Percentiles rank a stretch among this genome's conserved stretches.
Evolutionary conservation across 23 tunicate species (phyloP).

Genomic region (Diplosoma virens): DNA sequence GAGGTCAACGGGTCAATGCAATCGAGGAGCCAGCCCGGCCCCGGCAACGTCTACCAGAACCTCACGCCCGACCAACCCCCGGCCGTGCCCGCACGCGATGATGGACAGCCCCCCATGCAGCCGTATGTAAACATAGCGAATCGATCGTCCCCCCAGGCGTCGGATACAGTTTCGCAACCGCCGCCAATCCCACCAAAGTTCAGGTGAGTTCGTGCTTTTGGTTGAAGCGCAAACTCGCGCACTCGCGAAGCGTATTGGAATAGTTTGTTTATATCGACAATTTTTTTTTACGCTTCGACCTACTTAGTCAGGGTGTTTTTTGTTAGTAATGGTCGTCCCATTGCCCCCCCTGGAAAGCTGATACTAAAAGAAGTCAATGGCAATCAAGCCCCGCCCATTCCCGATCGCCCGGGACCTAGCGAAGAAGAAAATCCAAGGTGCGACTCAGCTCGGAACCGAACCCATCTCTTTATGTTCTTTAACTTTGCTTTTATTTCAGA

Average conservation of each 20-base stretch:
- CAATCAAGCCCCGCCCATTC: slow-evolving; percentile 11
- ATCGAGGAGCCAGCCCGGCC: not conserved
- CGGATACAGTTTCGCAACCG: not conserved
- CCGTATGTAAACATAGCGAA: slow-evolving; percentile 24
- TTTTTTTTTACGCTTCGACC: too few relatives aligned
- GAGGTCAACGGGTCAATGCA: not conserved
- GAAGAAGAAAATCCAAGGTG: slow-evolving; percentile 5
- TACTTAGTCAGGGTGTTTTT: too few relatives aligned
- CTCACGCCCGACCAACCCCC: slow-evolving; percentile 27
- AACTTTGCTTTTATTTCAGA: slow-evolving; percentile 18
- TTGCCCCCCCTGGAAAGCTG: too few relatives aligned
- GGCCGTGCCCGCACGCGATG: slow-evolving; percentile 47
- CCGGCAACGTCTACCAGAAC: slow-evolving; percentile 18
- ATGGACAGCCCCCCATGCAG: not conserved
- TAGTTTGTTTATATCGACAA: too few relatives aligned
- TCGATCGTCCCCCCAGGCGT: not conserved
- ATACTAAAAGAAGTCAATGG: not conserved
- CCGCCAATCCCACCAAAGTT: slow-evolving; percentile 47
- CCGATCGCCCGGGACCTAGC: not conserved
- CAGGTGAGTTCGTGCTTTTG: not conserved
- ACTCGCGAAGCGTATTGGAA: not conserved
- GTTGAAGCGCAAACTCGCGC: not conserved
- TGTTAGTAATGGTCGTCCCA: too few relatives aligned
- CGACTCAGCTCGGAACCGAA: too few relatives aligned
- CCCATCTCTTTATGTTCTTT: too few relatives aligned